These are phyloP conservation scores for Aplodontia rufa DNA, from an alignment of 2,113 vertebrate species.

Conservation along the genomic window DNA sequence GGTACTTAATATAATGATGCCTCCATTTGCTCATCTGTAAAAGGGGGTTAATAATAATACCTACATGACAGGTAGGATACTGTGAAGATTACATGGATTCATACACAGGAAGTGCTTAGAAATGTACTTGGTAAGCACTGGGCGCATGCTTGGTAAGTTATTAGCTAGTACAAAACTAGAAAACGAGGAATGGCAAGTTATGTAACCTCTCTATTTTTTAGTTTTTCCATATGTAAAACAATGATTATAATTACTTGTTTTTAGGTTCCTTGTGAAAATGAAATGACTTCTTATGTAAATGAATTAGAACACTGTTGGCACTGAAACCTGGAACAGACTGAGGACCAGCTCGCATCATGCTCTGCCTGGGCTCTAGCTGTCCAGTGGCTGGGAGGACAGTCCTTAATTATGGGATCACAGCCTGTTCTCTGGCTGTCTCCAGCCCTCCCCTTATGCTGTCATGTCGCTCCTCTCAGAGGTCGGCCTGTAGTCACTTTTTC, in stretches of 20 bases:
- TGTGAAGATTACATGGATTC: not conserved
- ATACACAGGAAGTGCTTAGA: not conserved
- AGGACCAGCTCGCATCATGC: not conserved
- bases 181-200: not conserved
- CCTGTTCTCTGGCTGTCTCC: not conserved
- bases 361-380: not conserved
- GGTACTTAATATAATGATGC: not conserved
- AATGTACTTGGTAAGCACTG: not conserved
- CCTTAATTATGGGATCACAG: not conserved
- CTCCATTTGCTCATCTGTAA: not conserved
- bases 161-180: not conserved
- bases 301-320: not conserved
- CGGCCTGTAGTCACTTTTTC: rapidly evolving
- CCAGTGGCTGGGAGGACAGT: not conserved
- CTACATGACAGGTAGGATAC: not conserved
- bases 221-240: not conserved
- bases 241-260: not conserved
- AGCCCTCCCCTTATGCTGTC: not conserved
- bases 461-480: not conserved
- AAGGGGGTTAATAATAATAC: not conserved
- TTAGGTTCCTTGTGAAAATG: constrained; percentile 8
- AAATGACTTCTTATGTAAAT: constrained; percentile 3
- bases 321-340: not conserved
- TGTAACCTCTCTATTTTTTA: not conserved
- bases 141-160: not conserved